Conservation (phyloP, 2,797 vertebrate species). For the Scomberomorus guttatus region DNA sequence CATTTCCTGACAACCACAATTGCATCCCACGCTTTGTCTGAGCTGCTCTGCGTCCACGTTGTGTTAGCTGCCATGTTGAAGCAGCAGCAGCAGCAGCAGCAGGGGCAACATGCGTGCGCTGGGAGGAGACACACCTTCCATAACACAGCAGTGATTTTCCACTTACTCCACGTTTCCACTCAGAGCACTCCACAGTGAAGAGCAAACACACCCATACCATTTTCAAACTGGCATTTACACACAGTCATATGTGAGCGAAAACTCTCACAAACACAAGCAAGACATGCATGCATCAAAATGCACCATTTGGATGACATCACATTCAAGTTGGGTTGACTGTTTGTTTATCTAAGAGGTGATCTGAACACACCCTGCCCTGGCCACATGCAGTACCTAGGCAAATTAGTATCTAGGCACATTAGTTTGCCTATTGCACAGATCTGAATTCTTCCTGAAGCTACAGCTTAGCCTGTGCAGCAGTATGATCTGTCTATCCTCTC, state of each 20-base stretch:
- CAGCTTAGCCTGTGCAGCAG: background rate
- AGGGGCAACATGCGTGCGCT: conserved; percentile 3
- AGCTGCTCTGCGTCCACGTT: background rate
- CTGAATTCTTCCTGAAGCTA: background rate
- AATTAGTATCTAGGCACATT: conserved; percentile 17
- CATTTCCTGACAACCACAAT: conserved; percentile 14
- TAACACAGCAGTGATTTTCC: conserved; percentile 69
- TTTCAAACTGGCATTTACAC: conserved; percentile 10
- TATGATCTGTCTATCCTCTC: background rate
- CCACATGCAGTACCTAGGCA: background rate
- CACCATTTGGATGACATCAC: background rate
- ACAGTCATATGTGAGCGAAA: background rate
- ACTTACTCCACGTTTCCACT: conserved; percentile 46
- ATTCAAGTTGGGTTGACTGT: background rate
- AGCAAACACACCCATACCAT: conserved; percentile 36
- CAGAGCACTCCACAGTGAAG: conserved; percentile 5
- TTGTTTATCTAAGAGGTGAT: background rate
- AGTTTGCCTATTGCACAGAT: background rate
- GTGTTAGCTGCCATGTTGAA: conserved; percentile 13
- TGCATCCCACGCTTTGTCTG: background rate
- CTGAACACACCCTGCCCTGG: background rate
- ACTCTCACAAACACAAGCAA: background rate
- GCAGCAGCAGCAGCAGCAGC: conserved; percentile 4
- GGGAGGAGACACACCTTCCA: conserved; percentile 56
- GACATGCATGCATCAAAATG: background rate